Percentiles rank a stretch among this genome's conserved stretches.
Conservation (phyloP, 2,113 vertebrate genomes). For the Syrrhaptes paradoxus region DNA sequence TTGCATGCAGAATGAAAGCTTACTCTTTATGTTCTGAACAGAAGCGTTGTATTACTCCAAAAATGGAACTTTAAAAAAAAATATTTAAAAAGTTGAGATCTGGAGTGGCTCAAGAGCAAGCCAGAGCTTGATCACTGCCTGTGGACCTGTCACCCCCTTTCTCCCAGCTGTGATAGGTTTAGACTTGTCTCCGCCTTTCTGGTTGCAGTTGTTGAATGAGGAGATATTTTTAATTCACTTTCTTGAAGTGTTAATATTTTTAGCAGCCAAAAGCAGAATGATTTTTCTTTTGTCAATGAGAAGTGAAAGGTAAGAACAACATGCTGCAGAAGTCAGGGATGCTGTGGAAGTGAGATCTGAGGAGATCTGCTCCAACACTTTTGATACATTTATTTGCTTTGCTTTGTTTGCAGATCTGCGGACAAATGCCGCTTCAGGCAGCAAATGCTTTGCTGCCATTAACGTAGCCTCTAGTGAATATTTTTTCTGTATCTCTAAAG, state of each 20-base stretch:
- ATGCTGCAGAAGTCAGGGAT: background rate
- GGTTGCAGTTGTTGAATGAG: background rate
- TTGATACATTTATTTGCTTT: background rate
- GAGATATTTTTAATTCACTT: background rate
- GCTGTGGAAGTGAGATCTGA: background rate
- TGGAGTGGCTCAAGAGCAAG: fast-evolving
- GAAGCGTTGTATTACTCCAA: background rate
- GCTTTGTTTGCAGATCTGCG: background rate
- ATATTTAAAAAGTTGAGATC: background rate
- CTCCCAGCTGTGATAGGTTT: background rate
- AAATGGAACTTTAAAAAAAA: background rate
- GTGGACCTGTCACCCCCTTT: background rate
- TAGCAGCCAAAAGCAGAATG: background rate
- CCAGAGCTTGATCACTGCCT: fast-evolving
- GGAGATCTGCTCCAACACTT: background rate
- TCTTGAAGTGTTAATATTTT: background rate
- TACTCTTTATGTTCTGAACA: background rate
- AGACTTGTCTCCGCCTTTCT: background rate
- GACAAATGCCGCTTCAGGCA: background rate
- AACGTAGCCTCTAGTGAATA: background rate
- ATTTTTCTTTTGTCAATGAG: background rate
- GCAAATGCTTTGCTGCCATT: background rate
- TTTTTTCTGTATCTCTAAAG: background rate
- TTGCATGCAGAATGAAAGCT: background rate
- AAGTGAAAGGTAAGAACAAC: background rate